These are phyloP conservation scores for Marcusenius ussheri DNA, from an alignment of 2,113 vertebrate species.

Conservation along the genomic window DNA sequence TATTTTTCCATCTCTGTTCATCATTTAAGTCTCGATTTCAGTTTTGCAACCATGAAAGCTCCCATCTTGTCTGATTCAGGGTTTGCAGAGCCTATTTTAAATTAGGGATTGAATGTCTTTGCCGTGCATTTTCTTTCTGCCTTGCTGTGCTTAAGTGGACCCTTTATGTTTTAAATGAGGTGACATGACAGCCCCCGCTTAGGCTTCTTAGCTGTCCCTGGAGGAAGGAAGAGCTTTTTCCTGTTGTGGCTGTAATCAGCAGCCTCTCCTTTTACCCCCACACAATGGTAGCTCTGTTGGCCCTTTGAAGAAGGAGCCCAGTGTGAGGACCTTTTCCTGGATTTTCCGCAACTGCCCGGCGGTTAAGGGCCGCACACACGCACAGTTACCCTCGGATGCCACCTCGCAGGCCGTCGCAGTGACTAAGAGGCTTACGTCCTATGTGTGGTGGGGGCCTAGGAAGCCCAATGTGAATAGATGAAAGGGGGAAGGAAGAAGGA, in stretches of 20 bases:
- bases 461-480: conserved; percentile 31
- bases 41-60: background rate
- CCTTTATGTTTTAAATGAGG: conserved; percentile 51
- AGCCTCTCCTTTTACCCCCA: conserved; percentile 48
- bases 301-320: conserved; percentile 31
- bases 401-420: conserved; percentile 19
- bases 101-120: background rate
- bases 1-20: background rate
- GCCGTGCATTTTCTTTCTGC: conserved; percentile 11
- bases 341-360: conserved; percentile 34
- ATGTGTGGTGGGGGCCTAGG: conserved; percentile 36
- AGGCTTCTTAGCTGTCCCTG: conserved; percentile 40
- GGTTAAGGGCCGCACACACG: conserved; percentile 13
- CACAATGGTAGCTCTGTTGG: conserved; percentile 53
- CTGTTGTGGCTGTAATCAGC: conserved; percentile 51
- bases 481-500: conserved; percentile 36
- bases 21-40: background rate
- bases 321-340: conserved; percentile 16
- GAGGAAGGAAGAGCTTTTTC: conserved; percentile 46
- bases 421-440: conserved; percentile 57
- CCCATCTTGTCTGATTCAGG: background rate
- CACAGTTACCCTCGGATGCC: conserved; percentile 11
- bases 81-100: background rate
- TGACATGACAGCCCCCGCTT: conserved; percentile 38
- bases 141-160: conserved; percentile 28